Base-by-base conservation (phyloP, 2,113 vertebrate genomes). In the Megaptera novaeangliae region DNA sequence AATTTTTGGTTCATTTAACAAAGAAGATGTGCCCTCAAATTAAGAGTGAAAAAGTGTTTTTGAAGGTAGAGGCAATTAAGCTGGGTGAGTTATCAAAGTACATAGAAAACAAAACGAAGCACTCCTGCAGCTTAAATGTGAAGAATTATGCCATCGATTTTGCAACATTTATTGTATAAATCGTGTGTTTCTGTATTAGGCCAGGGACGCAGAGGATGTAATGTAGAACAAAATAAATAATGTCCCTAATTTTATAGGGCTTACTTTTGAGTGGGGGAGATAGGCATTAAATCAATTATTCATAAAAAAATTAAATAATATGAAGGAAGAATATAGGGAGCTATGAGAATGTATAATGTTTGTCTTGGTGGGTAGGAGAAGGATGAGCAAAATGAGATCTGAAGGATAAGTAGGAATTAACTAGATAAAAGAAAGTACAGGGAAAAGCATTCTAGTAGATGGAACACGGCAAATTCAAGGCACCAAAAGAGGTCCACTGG, bases 11-110 rank as follows among this genome's bases (percentile, higher is more conserved):
- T 93, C 64, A 46, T 88, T 84, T 91, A 82, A 83, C 49, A 85
- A 78, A 61, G 39, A 93, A 92, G 6, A 27, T 78, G 63, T 92
- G 31, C 39, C 95, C 68, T 88, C 77, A 85, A 85, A 49, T 87
- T 64, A 91, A 72, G 81, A 95, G 82, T 94, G 83, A 96, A 81
- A 95, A 94, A 25, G 34, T 72, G 46, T 91, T 96, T 86, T 84
- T 77, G 41, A 91, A 89, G 15, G 36, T 57, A 27, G 59, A 93
- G 11, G 86, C 64, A 92, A 94, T 92, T 97, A 94, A 92, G 20
- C 87, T 88, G 11, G 31, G 69, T 27, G 8, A 11, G 8, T 85
- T 82, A 55, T 71, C 94, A 92, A 93, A 74, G 36, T 57, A 36
- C 27, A 34, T 2, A 69, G 49, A 75, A 95, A 95, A 88, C 55